A percentile compares a stretch with the other conserved stretches of the same genome.
Evolutionary conservation across 2,888 invertebrate species (phyloP).

Genomic region (Diploptera punctata): DNA sequence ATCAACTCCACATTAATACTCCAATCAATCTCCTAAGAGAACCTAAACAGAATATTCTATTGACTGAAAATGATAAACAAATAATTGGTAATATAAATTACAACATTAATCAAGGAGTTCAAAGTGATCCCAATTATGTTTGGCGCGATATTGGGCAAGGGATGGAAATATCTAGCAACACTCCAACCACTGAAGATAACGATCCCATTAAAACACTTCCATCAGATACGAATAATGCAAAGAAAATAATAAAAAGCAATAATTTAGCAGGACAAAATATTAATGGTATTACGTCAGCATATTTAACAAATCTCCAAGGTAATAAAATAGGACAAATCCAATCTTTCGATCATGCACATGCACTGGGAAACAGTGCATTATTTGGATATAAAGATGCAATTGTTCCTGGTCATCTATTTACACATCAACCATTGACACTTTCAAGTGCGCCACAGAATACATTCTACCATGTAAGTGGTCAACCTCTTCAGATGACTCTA

Average conservation of each 20-base stretch:
- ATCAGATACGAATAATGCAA: background rate
- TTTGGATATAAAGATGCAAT: constrained; percentile 37
- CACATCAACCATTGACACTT: background rate
- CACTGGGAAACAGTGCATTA: constrained; percentile 27
- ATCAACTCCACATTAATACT: too few species aligned
- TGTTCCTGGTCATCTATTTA: background rate
- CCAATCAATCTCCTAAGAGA: too few species aligned
- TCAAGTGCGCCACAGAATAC: background rate
- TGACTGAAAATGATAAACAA: too few species aligned
- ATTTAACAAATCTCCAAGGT: background rate
- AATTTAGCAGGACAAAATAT: background rate
- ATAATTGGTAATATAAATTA: too few species aligned
- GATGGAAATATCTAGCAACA: background rate
- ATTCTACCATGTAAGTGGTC: background rate
- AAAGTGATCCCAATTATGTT: background rate
- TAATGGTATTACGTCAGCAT: background rate
- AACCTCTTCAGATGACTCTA: background rate
- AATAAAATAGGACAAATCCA: background rate
- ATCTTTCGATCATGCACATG: constrained; percentile 35
- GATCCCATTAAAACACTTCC: background rate
- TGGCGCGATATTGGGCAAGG: constrained; percentile 1
- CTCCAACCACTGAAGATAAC: background rate
- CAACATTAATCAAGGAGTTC: too few species aligned
- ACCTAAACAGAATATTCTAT: too few species aligned
- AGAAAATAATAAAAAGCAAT: too few species aligned